phyloP scores from a whole-genome alignment of 2,888 invertebrate species.

The Lissocephala sabroskyi region DNA sequence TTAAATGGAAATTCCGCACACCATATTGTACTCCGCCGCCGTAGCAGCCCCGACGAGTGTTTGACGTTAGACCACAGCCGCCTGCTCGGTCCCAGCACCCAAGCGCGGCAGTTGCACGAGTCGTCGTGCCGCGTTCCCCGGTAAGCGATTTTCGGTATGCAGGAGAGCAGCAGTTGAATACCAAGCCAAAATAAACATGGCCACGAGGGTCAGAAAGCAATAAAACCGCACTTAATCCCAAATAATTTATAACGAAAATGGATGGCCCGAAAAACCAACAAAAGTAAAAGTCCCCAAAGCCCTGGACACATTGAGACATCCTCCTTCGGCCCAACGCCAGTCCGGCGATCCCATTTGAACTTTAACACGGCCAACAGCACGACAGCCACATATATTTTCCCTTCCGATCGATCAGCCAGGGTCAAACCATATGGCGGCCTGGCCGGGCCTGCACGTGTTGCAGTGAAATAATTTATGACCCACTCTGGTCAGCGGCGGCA shows the following conservation, averaged over 20 bases:
- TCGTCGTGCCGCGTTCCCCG: too few relatives aligned
- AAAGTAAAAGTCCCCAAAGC: slow-evolving; percentile 27
- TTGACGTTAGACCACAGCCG: neutral
- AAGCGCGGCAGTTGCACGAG: too few relatives aligned
- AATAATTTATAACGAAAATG: slow-evolving; percentile 8
- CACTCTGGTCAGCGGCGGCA: neutral
- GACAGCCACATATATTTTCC: slow-evolving; percentile 16
- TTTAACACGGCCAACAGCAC: slow-evolving; percentile 26
- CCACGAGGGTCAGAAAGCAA: neutral
- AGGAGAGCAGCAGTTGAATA: neutral
- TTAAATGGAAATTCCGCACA: slow-evolving; percentile 69
- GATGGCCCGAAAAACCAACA: slow-evolving; percentile 15
- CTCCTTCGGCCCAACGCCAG: slow-evolving; percentile 43
- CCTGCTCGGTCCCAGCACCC: too few relatives aligned
- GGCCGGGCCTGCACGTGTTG: slow-evolving; percentile 3
- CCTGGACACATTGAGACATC: slow-evolving; percentile 55
- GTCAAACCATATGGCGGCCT: slow-evolving; percentile 27
- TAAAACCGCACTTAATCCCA: slow-evolving; percentile 3
- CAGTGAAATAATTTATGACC: slow-evolving; percentile 57
- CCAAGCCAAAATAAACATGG: neutral
- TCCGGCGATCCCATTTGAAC: slow-evolving; percentile 53
- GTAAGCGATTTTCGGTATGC: too few relatives aligned
- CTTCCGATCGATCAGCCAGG: slow-evolving; percentile 44
- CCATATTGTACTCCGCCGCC: slow-evolving; percentile 52
- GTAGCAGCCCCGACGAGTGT: too few relatives aligned